Conservation (phyloP, 2,797 vertebrate species). For the Danio jaintianensis region DNA sequence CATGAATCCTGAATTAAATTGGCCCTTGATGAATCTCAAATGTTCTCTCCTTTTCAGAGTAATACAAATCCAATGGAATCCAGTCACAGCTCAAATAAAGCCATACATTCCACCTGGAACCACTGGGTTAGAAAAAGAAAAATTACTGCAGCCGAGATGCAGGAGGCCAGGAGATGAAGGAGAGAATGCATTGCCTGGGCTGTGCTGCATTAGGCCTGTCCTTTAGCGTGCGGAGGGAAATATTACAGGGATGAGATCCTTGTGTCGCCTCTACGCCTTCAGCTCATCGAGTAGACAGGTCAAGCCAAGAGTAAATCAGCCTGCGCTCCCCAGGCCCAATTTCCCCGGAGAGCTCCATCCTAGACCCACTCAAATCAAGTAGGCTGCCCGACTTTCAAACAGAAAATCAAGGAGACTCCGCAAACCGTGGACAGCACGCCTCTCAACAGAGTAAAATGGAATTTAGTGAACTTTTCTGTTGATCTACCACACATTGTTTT, state of each 20-base stretch:
- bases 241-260: constrained; percentile 75
- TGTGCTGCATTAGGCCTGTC: constrained; percentile 76
- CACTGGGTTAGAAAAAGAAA: constrained; percentile 75
- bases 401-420: constrained; percentile 56
- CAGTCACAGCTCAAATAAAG: constrained; percentile 77
- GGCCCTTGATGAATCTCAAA: constrained; percentile 83
- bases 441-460: constrained; percentile 40
- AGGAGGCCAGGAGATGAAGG: constrained; percentile 70
- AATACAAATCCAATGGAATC: constrained; percentile 83
- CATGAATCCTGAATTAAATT: constrained; percentile 83
- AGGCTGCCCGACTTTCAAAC: constrained; percentile 50
- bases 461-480: constrained; percentile 46
- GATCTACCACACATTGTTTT: constrained; percentile 22
- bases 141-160: constrained; percentile 73
- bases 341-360: constrained; percentile 77
- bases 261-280: constrained; percentile 70
- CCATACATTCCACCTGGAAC: constrained; percentile 76
- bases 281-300: constrained; percentile 79
- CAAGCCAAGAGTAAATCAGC: constrained; percentile 79
- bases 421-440: constrained; percentile 52
- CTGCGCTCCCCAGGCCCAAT: constrained; percentile 71
- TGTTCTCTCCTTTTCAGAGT: constrained; percentile 75
- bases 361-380: constrained; percentile 74
- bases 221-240: constrained; percentile 76
- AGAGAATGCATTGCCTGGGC: constrained; percentile 56